phyloP scores from a whole-genome alignment of 2,113 vertebrate species.

The Haplochromis burtoni region DNA sequence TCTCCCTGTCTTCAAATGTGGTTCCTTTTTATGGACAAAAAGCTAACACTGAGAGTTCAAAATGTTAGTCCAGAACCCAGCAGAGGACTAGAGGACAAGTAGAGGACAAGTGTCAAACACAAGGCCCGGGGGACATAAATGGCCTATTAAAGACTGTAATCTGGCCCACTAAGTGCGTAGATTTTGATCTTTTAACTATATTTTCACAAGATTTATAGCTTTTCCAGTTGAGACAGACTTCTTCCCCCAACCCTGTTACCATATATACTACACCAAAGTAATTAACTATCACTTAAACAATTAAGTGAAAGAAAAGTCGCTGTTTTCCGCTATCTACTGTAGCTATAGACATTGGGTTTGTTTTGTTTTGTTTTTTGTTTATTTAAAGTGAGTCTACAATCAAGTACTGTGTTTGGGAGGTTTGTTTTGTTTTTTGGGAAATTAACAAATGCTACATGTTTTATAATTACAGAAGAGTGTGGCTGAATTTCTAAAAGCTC shows the following conservation, averaged over 20 bases:
- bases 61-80: background rate
- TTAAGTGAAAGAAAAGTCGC: background rate
- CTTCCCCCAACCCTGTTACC: background rate
- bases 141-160: background rate
- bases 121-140: accelerated
- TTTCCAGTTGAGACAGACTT: background rate
- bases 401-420: background rate
- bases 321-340: background rate
- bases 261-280: background rate
- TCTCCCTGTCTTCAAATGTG: background rate
- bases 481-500: background rate
- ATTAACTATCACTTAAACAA: background rate
- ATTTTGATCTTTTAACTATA: background rate
- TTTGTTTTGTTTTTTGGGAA: background rate
- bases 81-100: no score
- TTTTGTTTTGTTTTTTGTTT: background rate
- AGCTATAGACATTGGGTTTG: background rate
- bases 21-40: background rate
- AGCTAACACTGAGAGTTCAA: background rate
- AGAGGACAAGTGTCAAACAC: background rate
- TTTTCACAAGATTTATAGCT: background rate
- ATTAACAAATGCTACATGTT: background rate
- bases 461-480: background rate
- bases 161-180: accelerated
- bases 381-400: background rate